Conservation (phyloP, 2,113 vertebrate genomes). For the Rhinopomastus cyanomelas region DNA sequence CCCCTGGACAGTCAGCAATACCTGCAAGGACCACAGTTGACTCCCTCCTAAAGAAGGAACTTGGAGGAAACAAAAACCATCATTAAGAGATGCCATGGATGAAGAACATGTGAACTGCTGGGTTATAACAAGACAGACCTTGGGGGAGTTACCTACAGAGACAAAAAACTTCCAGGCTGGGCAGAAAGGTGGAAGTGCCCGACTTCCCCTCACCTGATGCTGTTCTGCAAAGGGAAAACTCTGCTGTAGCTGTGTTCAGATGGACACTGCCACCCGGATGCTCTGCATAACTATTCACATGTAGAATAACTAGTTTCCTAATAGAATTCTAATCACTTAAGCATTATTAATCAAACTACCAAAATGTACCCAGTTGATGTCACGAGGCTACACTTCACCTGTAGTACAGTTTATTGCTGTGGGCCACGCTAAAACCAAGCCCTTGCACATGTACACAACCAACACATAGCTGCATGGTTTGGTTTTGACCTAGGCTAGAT, state of each 20-base stretch:
- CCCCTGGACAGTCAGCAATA: neutral
- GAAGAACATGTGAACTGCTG: neutral
- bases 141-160: neutral
- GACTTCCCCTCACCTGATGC: neutral
- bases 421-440: neutral
- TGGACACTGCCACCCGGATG: neutral
- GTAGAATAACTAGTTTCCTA: neutral
- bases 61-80: neutral
- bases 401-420: slow-evolving; percentile 15
- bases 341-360: neutral
- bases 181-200: neutral
- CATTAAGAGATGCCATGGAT: neutral
- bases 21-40: neutral
- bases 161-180: neutral
- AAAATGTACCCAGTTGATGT: neutral
- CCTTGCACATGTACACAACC: neutral
- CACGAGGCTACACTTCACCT: neutral
- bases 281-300: neutral
- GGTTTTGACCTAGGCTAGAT: neutral
- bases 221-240: neutral
- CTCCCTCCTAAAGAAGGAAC: neutral
- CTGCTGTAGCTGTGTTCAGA: neutral
- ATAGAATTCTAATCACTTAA: neutral
- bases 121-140: neutral
- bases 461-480: neutral